These are phyloP conservation scores for Brachionus paranguensis DNA, from an alignment of 1,140 invertebrate species.

Conservation along the genomic window DNA sequence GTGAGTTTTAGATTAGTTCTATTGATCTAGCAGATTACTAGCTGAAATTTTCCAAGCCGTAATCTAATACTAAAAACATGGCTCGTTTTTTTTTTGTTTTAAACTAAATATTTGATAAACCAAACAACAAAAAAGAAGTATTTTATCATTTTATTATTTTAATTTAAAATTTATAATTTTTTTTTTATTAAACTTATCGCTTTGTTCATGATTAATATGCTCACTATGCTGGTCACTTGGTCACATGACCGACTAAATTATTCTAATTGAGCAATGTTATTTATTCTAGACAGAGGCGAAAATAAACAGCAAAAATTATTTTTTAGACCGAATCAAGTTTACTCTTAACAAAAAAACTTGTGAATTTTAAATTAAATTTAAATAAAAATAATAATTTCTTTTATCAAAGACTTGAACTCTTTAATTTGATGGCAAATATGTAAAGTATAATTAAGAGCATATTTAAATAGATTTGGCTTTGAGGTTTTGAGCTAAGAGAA, in stretches of 20 bases:
- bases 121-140: not conserved
- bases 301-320: not conserved
- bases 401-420: not conserved
- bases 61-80: not conserved
- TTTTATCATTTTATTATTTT: not conserved
- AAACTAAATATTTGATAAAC: not conserved
- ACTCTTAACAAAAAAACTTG: not conserved
- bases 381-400: not conserved
- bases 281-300: not conserved
- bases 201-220: not conserved
- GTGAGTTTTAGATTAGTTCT: not conserved
- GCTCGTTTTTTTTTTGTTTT: not conserved
- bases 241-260: not conserved
- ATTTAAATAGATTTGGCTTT: not conserved
- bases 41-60: not conserved
- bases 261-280: not conserved
- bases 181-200: not conserved
- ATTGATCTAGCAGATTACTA: not conserved
- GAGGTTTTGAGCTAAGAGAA: not conserved
- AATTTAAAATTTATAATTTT: not conserved
- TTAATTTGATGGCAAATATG: not conserved
- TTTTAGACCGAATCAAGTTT: not conserved
- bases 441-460: not conserved
- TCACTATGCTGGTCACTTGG: not conserved
- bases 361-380: not conserved